These are phyloP conservation scores for Pristionchus mayeri DNA, from an alignment of 2,888 invertebrate species.

Conservation along the genomic window DNA sequence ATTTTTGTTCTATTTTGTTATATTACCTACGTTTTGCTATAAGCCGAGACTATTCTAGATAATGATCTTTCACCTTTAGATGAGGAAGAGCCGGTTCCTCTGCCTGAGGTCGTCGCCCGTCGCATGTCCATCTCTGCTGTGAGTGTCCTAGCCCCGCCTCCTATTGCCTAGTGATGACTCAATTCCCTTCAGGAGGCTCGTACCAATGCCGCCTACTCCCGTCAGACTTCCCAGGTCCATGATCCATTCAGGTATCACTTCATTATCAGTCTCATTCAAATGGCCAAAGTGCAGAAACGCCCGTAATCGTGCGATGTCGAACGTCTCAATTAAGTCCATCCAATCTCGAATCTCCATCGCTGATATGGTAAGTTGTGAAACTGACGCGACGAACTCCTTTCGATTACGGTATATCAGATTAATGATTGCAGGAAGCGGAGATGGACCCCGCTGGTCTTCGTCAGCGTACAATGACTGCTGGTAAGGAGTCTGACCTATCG, in stretches of 20 bases:
- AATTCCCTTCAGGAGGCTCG: constrained; percentile 1
- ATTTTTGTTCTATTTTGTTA: background rate
- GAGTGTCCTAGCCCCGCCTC: background rate
- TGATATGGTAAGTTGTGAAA: constrained; percentile 9
- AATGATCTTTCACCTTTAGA: constrained; percentile 20
- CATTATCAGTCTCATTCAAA: too few relatives aligned
- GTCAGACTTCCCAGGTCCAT: background rate
- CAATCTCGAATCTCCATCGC: constrained; percentile 3
- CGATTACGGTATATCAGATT: background rate
- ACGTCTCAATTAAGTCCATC: constrained; percentile 11
- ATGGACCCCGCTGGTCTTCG: constrained; percentile 45
- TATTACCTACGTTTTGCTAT: background rate
- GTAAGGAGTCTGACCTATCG: background rate
- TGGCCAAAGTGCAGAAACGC: background rate
- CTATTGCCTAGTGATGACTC: background rate
- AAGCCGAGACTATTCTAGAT: background rate
- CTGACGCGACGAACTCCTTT: background rate
- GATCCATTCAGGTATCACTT: constrained; percentile 26
- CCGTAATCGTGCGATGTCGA: constrained; percentile 42
- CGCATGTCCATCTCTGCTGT: constrained; percentile 32
- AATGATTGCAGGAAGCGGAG: constrained; percentile 2
- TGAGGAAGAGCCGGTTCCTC: constrained; percentile 32
- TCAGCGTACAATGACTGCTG: constrained; percentile 33
- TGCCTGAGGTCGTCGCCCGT: constrained; percentile 27
- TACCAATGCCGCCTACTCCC: constrained; percentile 22